Percentiles rank a stretch among this genome's conserved stretches.
Evolutionary conservation across 2,797 vertebrate genomes (phyloP).

Genomic region (Pseudomugil gertrudae): DNA sequence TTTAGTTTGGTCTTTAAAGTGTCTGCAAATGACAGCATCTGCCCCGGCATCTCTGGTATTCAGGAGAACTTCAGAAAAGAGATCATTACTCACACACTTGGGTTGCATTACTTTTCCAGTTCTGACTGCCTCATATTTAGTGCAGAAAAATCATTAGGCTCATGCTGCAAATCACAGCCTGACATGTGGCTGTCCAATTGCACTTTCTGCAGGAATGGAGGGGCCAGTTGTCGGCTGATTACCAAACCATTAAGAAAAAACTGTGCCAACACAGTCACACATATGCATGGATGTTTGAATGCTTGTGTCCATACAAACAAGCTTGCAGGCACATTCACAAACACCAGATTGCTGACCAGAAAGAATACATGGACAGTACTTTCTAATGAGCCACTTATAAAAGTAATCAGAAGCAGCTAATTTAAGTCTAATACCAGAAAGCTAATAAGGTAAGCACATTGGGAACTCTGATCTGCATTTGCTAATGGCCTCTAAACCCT

Average conservation of each 20-base stretch:
- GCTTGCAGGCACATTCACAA: constrained; percentile 15
- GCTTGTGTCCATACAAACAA: background rate
- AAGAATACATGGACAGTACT: constrained; percentile 20
- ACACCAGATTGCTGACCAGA: constrained; percentile 35
- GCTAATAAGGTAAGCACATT: constrained; percentile 51
- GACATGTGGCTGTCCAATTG: constrained; percentile 57
- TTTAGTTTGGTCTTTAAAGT: background rate
- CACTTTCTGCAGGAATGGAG: constrained; percentile 17
- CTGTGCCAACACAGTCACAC: background rate
- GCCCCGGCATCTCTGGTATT: background rate
- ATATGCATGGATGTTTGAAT: constrained; percentile 11
- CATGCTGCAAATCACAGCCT: constrained; percentile 46
- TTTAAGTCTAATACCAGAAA: constrained; percentile 50
- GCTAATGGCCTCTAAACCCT: constrained; percentile 20
- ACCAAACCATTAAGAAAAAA: constrained; percentile 35
- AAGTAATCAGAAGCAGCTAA: constrained; percentile 42
- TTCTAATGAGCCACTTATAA: constrained; percentile 54
- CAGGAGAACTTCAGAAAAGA: background rate
- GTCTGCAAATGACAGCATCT: background rate
- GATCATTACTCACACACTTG: background rate
- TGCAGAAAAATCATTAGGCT: constrained; percentile 48
- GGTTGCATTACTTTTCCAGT: constrained; percentile 15
- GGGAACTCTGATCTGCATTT: constrained; percentile 20
- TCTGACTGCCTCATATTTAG: constrained; percentile 41
- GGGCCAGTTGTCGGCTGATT: constrained; percentile 56